These are phyloP conservation scores for Oriolus oriolus DNA, from an alignment of 2,113 vertebrate genomes.

Conservation along the genomic window DNA sequence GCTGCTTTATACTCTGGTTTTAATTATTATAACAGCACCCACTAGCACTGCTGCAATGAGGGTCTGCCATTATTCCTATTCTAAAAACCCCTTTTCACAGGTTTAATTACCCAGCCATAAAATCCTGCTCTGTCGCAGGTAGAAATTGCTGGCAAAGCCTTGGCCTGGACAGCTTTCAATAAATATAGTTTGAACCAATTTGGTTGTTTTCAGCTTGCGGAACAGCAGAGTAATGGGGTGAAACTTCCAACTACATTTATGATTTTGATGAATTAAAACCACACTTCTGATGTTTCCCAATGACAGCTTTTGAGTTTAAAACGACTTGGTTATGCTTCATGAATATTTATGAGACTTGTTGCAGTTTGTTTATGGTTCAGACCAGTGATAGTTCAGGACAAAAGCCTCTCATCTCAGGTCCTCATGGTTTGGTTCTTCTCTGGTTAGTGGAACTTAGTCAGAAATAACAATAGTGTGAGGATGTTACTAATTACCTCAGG, in stretches of 20 bases:
- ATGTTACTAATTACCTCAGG: neutral
- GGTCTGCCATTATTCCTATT: neutral
- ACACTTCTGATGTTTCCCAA: neutral
- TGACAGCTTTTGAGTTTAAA: neutral
- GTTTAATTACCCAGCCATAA: neutral
- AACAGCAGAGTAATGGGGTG: neutral
- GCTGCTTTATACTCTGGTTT: conserved; percentile 39
- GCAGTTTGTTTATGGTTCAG: neutral
- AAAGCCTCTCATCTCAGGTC: neutral
- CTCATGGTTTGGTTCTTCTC: neutral
- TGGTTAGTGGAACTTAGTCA: neutral
- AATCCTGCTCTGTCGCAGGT: neutral
- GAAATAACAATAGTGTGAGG: neutral
- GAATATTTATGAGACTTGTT: neutral
- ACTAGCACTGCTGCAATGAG: conserved; percentile 19
- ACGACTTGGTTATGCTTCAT: neutral
- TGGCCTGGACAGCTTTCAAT: neutral
- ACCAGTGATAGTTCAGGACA: neutral
- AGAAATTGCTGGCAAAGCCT: neutral
- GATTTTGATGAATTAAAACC: neutral
- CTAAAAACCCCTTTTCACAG: neutral
- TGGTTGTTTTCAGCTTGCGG: neutral
- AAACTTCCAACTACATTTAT: neutral
- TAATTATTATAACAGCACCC: conserved; percentile 19
- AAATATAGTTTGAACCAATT: neutral